Conservation (phyloP, 2,797 vertebrate genomes). For the Pseudochaenichthys georgianus region DNA sequence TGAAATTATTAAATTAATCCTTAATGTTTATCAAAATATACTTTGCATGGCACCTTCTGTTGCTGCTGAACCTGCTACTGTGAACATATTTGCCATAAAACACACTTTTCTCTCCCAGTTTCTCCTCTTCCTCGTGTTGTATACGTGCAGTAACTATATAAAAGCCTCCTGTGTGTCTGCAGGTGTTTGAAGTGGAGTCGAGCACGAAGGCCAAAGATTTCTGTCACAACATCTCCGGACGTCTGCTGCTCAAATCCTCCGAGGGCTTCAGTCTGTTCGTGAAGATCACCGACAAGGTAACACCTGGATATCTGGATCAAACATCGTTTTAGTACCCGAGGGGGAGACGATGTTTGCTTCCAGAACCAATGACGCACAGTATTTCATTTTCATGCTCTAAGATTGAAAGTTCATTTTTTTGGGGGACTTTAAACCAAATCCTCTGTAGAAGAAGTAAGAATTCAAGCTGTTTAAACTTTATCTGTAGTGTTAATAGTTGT, state of each 20-base stretch:
- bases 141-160: not conserved
- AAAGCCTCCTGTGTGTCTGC: slow-evolving; percentile 5
- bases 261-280: slow-evolving; percentile 99
- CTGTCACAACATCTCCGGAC: slow-evolving; percentile 94
- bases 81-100: not conserved
- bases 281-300: slow-evolving; percentile 98
- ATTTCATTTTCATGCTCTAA: not conserved
- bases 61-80: no score
- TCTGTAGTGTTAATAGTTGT: no score
- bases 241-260: slow-evolving; percentile 91
- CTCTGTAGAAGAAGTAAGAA: no score
- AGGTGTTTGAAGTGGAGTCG: slow-evolving; percentile 99
- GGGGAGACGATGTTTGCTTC: no score
- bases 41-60: not conserved
- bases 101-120: no score
- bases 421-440: no score
- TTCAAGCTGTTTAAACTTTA: no score
- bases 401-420: no score
- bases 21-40: not conserved
- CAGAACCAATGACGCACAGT: no score
- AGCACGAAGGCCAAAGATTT: slow-evolving; percentile 99
- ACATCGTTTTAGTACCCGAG: not conserved
- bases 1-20: not conserved
- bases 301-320: not conserved
- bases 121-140: no score